These are phyloP conservation scores for Phyto melanocephala DNA, from an alignment of 2,888 invertebrate species.

Conservation along the genomic window DNA sequence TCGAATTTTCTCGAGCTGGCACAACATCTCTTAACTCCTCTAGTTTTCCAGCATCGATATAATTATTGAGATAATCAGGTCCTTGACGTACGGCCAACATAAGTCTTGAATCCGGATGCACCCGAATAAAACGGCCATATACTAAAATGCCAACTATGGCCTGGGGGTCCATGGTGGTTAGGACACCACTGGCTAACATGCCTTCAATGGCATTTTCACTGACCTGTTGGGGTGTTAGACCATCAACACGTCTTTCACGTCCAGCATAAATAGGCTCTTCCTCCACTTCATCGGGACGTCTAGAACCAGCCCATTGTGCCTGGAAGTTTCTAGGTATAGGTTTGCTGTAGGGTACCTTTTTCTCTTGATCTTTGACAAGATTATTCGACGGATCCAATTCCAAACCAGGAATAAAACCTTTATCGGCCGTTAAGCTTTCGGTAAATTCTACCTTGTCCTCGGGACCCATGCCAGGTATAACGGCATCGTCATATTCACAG, in stretches of 20 bases:
- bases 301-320: constrained; percentile 95
- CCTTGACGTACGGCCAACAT: constrained; percentile 89
- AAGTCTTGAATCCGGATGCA: constrained; percentile 87
- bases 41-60: constrained; percentile 88
- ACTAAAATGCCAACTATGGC: constrained; percentile 90
- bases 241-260: constrained; percentile 81
- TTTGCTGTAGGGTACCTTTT: constrained; percentile 95
- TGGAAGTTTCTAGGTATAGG: constrained; percentile 98
- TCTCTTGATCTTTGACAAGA: constrained; percentile 85
- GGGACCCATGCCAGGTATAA: constrained; percentile 98
- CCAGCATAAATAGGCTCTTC: constrained; percentile 77
- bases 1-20: constrained; percentile 82
- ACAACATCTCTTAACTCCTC: constrained; percentile 89
- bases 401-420: constrained; percentile 88
- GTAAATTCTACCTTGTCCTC: constrained; percentile 93
- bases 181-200: constrained; percentile 82
- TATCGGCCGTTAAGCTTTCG: constrained; percentile 82
- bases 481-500: constrained; percentile 86
- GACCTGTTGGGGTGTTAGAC: constrained; percentile 82
- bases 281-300: constrained; percentile 80
- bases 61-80: constrained; percentile 86
- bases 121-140: constrained; percentile 89
- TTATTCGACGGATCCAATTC: constrained; percentile 86
- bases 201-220: constrained; percentile 86
- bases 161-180: constrained; percentile 87